A percentile compares a stretch with the other conserved stretches of the same genome.
Evolutionary conservation across 2,797 vertebrate species (phyloP).

Genomic region (Brachymystax lenok): DNA sequence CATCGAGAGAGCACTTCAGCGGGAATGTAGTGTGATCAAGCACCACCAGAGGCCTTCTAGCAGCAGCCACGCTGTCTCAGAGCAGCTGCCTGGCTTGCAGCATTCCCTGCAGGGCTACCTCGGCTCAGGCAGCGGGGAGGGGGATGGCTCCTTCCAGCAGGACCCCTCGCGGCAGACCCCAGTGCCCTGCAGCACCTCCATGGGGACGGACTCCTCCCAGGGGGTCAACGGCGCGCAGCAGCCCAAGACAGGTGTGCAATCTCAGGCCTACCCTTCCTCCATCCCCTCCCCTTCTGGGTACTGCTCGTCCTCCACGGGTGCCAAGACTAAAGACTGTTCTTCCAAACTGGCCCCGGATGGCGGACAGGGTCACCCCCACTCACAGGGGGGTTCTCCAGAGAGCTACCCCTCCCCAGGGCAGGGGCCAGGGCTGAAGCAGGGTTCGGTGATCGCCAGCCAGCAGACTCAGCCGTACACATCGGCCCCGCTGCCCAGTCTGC

Average conservation of each 20-base stretch:
- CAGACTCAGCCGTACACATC: slow-evolving; percentile 88
- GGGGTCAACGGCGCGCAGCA: slow-evolving; percentile 83
- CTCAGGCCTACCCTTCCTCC: slow-evolving; percentile 82
- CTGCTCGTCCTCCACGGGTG: slow-evolving; percentile 76
- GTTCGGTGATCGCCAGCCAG: slow-evolving; percentile 91
- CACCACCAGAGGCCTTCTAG: slow-evolving; percentile 99
- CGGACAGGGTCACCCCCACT: slow-evolving; percentile 77
- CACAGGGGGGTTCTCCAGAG: slow-evolving; percentile 74
- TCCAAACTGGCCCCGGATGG: slow-evolving; percentile 81
- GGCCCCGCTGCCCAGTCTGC: slow-evolving; percentile 86
- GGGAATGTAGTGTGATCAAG: slow-evolving; percentile 99
- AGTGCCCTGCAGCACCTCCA: slow-evolving; percentile 84
- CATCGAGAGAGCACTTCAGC: slow-evolving; percentile 96
- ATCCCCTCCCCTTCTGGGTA: slow-evolving; percentile 80
- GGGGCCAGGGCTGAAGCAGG: slow-evolving; percentile 91
- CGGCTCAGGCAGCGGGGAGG: slow-evolving; percentile 71
- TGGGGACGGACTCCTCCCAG: slow-evolving; percentile 82
- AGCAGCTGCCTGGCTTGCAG: slow-evolving; percentile 88
- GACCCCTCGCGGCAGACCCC: slow-evolving; percentile 86
- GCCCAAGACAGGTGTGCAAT: slow-evolving; percentile 82
- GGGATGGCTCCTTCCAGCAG: slow-evolving; percentile 87
- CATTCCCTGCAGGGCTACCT: slow-evolving; percentile 93
- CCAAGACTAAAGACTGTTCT: slow-evolving; percentile 85
- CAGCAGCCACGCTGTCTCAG: slow-evolving; percentile 86
- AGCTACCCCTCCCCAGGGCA: slow-evolving; percentile 87